These are phyloP conservation scores for Verasper variegatus DNA, from an alignment of 2,113 vertebrate genomes.

Conservation along the genomic window DNA sequence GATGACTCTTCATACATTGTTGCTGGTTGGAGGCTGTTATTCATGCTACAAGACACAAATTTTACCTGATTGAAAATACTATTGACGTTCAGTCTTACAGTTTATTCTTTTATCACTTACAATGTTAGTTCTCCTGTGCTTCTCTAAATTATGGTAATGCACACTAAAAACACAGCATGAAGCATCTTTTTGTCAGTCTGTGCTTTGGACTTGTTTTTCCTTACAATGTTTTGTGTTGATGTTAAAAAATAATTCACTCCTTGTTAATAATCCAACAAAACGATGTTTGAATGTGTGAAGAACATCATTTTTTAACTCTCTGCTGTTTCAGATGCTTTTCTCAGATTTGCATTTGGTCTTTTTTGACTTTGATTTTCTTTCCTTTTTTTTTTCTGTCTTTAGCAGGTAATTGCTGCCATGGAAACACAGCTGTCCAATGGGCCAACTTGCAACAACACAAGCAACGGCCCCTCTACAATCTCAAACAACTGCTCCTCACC, in stretches of 20 bases:
- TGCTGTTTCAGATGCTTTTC: neutral
- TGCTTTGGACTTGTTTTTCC: neutral
- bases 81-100: neutral
- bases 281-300: slow-evolving; percentile 44
- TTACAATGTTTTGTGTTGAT: neutral
- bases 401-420: slow-evolving; percentile 99
- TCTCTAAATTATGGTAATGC: neutral
- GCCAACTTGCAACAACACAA: slow-evolving; percentile 95
- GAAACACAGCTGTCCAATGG: slow-evolving; percentile 99
- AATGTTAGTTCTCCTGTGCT: too few relatives aligned
- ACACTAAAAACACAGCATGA: neutral
- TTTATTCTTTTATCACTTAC: neutral
- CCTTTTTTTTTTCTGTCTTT: slow-evolving; percentile 76
- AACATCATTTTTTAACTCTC: slow-evolving; percentile 61
- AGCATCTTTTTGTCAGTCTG: neutral
- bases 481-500: slow-evolving; percentile 96
- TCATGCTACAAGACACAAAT: neutral
- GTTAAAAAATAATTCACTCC: neutral
- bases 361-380: slow-evolving; percentile 65
- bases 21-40: neutral
- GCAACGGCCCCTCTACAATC: slow-evolving; percentile 90
- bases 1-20: slow-evolving; percentile 71
- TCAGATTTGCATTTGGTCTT: slow-evolving; percentile 3
- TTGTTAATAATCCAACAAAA: slow-evolving; percentile 11
- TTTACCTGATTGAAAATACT: neutral